Evolutionary conservation across 2,888 invertebrate species (phyloP).

Genomic region (Blastobasis lacticolella): DNA sequence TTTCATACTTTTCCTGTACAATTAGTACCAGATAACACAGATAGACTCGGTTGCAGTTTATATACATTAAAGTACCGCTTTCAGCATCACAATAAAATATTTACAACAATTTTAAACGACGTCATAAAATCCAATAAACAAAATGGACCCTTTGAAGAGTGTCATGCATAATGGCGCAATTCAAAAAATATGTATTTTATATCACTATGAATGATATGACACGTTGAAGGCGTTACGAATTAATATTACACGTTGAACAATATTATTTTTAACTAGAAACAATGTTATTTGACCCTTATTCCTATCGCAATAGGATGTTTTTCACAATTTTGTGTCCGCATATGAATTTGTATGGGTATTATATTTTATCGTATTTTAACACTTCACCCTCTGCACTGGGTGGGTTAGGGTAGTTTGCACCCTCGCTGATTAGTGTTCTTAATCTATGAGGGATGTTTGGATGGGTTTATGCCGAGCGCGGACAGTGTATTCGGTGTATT

Average conservation of each 20-base stretch:
- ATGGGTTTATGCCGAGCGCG: conserved; percentile 28
- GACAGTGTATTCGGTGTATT: too few relatives aligned
- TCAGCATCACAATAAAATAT: conserved; percentile 19
- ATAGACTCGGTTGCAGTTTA: too few relatives aligned
- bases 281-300: too few relatives aligned
- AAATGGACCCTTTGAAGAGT: conserved; percentile 40
- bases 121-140: conserved; percentile 37
- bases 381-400: conserved; percentile 56
- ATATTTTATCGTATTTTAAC: conserved; percentile 71
- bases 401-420: conserved; percentile 56
- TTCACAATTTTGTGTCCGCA: too few relatives aligned
- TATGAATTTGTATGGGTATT: conserved; percentile 24
- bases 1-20: too few relatives aligned
- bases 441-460: conserved; percentile 60
- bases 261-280: too few relatives aligned
- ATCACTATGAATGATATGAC: conserved; percentile 70
- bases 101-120: conserved; percentile 33
- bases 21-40: too few relatives aligned
- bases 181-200: conserved; percentile 70
- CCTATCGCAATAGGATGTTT: too few relatives aligned
- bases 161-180: conserved; percentile 45
- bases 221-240: conserved; percentile 71
- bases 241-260: conserved; percentile 27
- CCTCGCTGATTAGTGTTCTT: conserved; percentile 69
- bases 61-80: too few relatives aligned